Base-by-base conservation (phyloP, 2,113 vertebrate species). In the Machaerirhynchus nigripectus region DNA sequence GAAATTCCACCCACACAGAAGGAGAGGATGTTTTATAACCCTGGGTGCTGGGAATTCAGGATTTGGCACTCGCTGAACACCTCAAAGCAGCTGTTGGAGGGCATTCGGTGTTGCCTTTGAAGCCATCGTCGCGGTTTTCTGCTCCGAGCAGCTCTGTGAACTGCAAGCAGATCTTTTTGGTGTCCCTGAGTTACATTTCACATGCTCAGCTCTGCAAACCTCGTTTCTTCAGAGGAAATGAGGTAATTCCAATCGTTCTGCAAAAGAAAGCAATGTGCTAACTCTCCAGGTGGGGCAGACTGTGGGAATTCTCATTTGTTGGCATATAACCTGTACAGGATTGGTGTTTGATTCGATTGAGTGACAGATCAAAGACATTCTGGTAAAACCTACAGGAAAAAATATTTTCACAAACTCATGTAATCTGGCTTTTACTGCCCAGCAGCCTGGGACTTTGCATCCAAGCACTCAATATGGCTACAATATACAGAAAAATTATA, bases 101-200 rank as follows among this genome's bases (percentile, higher is more conserved):
- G 4, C 3, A 40, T 53, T 56, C 27, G 4, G 52, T 3, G 7
- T 15, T 33, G 50, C 35, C 61, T 84, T 87, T 65, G 78, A 84
- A 79, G 84, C 33, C 9, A 10, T 9, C 0, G 0, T 19, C 2
- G 2, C 1, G 0, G 2, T 64, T 65, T 59, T 64, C 44, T n/a
- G 57, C 31, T 15, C 67, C 0, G 3, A 79, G 82, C 53, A 26
- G 57, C 67, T 56, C 57, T 44, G 1, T 10, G 15, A 80, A 61
- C 35, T 9, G 33, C 59, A 31, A 56, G 28, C 59, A 13, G 61
- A 15, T 61, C 53, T 85, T 59, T 55, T 55, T 39, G 24, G 35
- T 37, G 80, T 22, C 4, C 2, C 47, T 7, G 16, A 89, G 56
- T 35, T 91, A 30, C 46, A 15, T 84, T 91, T 31, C 77, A 87